These are phyloP conservation scores for Chromis chromis DNA, from an alignment of 2,797 vertebrate genomes.

Conservation along the genomic window DNA sequence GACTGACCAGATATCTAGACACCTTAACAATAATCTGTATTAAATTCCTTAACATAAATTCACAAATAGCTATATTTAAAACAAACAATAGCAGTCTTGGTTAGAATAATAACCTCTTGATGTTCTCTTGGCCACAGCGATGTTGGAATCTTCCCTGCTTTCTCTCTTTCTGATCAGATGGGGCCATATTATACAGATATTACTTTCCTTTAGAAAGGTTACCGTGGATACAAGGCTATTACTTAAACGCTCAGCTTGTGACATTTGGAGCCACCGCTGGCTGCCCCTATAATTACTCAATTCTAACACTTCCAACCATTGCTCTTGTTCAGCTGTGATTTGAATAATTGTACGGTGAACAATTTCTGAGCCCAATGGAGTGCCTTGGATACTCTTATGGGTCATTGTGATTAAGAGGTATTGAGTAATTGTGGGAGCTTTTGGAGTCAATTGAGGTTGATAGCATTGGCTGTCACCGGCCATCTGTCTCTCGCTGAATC, in stretches of 20 bases:
- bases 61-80: slow-evolving; percentile 1
- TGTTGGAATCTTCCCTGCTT: slow-evolving; percentile 7
- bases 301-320: slow-evolving; percentile 73
- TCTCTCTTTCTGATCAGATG: slow-evolving; percentile 54
- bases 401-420: slow-evolving; percentile 71
- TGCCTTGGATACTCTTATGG: slow-evolving; percentile 60
- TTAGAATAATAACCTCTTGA: background rate
- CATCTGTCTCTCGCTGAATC: slow-evolving; percentile 57
- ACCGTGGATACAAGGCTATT: slow-evolving; percentile 74
- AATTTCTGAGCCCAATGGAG: slow-evolving; percentile 56
- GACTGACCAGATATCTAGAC: background rate
- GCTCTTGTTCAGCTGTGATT: slow-evolving; percentile 74
- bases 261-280: slow-evolving; percentile 72
- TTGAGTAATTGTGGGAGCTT: slow-evolving; percentile 68
- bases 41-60: background rate
- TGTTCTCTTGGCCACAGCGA: background rate
- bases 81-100: background rate
- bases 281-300: slow-evolving; percentile 79
- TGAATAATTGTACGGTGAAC: slow-evolving; percentile 80
- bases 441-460: slow-evolving; percentile 72
- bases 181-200: slow-evolving; percentile 68
- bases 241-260: slow-evolving; percentile 80
- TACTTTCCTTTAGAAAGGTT: slow-evolving; percentile 76
- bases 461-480: slow-evolving; percentile 44
- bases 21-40: background rate